Evolutionary conservation across 2,888 invertebrate genomes (phyloP), one percentile per base, ranked within the genome.

Genomic region (Chromoteleia sp.): DNA sequence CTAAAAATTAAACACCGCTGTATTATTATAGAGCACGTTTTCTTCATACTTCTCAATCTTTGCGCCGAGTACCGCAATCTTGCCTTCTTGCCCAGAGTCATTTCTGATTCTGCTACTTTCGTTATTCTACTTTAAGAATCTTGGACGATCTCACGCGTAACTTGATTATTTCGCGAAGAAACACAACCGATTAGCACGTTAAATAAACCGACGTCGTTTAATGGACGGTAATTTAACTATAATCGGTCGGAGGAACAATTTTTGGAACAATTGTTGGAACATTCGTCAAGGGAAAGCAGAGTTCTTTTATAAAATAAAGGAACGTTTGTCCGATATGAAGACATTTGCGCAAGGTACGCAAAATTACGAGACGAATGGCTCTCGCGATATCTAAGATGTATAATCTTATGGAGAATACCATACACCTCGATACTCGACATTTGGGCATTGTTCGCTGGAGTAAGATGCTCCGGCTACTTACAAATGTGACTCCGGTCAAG

Each of bases 401-500:
- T n/a, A n/a, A 25, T n/a, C 29, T 14, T n/a, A 36, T 30, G 30
- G 54, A 50, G 7, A n/a, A 41, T n/a, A 25, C 25, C 6, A 10
- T 70, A 71, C 30, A 25, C 30, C 71, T 71, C 30, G 52, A 61
- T 71, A 41, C 5, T 25, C 12, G 15, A 17, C 30, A 52, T 54
- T 73, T 58, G 52, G 59, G 52, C 59, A 78, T 65, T 71, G 73
- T 73, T 65, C 54, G 45, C 59, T n/a, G n/a, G 52, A 33, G 30
- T 33, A 30, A 76, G 48, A 58, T 41, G 36, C n/a, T n/a, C 50
- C 45, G 58, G 76, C 81, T 76, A 71, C 76, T 81, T 73, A 63
- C 36, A 68, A 74, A 74, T 73, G 81, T 73, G 59, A 77, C 73
- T 81, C 4, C 39, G 76, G 68, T 70, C 52, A 65, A 61, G 39